Evolutionary conservation across 1,140 invertebrate species (phyloP).

Genomic region (Yoshiicerus persimilis): DNA sequence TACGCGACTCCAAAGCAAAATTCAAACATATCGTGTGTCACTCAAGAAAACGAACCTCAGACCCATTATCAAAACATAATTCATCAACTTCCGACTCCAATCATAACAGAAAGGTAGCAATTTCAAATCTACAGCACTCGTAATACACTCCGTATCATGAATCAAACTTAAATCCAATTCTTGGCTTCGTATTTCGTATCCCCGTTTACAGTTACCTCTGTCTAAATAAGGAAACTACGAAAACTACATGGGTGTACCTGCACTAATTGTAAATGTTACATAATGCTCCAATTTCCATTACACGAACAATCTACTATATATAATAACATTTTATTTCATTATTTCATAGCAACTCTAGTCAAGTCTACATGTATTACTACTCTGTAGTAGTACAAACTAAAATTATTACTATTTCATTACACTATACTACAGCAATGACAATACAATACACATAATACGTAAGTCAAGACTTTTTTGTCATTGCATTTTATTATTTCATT

Average conservation of each 20-base stretch:
- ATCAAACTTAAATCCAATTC: background rate
- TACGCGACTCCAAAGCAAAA: background rate
- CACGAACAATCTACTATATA: background rate
- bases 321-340: background rate
- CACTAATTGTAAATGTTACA: background rate
- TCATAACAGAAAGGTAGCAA: slow-evolving; percentile 48
- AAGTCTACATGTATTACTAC: no score
- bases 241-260: background rate
- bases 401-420: background rate
- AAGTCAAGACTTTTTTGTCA: background rate
- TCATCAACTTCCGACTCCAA: slow-evolving; percentile 50
- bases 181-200: background rate
- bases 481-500: background rate
- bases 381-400: background rate
- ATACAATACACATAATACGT: background rate
- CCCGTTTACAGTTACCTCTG: no score
- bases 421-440: background rate
- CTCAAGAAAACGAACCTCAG: slow-evolving; percentile 13
- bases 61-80: slow-evolving; percentile 49
- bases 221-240: no score
- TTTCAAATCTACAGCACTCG: slow-evolving; percentile 30
- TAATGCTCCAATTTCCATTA: background rate
- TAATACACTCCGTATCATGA: background rate
- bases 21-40: slow-evolving; percentile 37
- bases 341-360: background rate